These are phyloP conservation scores for Nomada goodeniana DNA, from an alignment of 2,888 invertebrate genomes.

Conservation along the genomic window DNA sequence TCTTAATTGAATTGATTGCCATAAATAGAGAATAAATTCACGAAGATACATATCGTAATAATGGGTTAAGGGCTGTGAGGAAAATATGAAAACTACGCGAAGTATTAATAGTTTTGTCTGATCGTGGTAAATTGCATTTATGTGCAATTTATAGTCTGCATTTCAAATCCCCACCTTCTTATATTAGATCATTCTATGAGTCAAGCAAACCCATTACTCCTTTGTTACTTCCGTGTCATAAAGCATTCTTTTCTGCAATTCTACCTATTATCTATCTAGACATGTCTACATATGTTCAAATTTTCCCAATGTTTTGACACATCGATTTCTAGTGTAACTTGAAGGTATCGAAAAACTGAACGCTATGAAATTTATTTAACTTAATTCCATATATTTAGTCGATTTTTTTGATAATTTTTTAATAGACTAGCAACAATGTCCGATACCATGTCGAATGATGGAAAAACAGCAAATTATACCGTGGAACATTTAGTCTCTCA, in stretches of 20 bases:
- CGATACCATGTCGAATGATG: conserved; percentile 21
- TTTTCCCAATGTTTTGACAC: neutral
- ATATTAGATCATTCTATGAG: conserved; percentile 37
- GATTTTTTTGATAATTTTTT: neutral
- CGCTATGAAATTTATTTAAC: conserved; percentile 18
- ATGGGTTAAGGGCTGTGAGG: conserved; percentile 36
- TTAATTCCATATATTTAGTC: conserved; percentile 25
- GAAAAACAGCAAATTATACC: conserved; percentile 36
- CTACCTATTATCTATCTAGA: no score
- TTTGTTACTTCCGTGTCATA: conserved; percentile 20
- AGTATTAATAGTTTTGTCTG: conserved; percentile 18
- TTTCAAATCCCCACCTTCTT: conserved; percentile 8
- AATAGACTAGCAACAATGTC: conserved; percentile 37
- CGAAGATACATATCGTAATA: neutral
- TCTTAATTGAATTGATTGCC: neutral
- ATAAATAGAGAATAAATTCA: neutral
- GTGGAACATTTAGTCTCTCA: conserved; percentile 71
- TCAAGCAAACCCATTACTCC: conserved; percentile 44
- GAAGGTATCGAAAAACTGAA: neutral
- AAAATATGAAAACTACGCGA: neutral
- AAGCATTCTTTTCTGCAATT: neutral
- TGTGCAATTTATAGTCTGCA: conserved; percentile 6
- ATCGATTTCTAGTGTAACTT: neutral
- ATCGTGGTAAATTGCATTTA: conserved; percentile 36
- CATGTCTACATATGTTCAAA: no score